A percentile compares a stretch with the other conserved stretches of the same genome.
Conservation (phyloP, 1,140 invertebrate genomes). For the Calliphora vicina region DNA sequence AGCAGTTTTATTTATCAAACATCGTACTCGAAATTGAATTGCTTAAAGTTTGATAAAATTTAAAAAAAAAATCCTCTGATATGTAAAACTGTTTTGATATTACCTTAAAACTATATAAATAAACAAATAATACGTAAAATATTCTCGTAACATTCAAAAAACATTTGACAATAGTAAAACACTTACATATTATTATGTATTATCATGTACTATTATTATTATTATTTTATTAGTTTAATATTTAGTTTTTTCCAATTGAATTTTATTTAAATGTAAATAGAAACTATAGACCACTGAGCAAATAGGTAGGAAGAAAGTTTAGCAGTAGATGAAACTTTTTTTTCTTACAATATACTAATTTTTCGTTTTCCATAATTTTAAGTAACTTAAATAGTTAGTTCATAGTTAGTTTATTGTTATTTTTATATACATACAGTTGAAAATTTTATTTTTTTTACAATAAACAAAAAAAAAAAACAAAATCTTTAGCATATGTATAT, state of each 20-base stretch:
- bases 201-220: background rate
- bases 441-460: background rate
- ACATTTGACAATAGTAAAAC: background rate
- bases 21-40: too few species aligned
- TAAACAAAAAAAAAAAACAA: background rate
- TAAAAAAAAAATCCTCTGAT: too few species aligned
- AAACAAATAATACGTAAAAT: background rate
- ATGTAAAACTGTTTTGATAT: background rate
- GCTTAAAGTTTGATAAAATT: too few species aligned
- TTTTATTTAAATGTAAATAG: background rate
- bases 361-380: background rate
- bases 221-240: background rate
- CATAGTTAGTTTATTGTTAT: background rate
- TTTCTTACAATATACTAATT: background rate
- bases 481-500: background rate
- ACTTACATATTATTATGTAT: background rate
- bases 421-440: background rate
- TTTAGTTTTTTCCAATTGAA: too few species aligned
- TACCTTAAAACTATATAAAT: background rate
- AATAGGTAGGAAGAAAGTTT: constrained; percentile 30
- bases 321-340: constrained; percentile 30
- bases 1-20: background rate
- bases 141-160: background rate
- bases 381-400: background rate
- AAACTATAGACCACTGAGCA: constrained; percentile 12